Evolutionary conservation across 2,888 invertebrate species (phyloP), one percentile per base, ranked within the genome.

Genomic region (Gerris lacustris): DNA sequence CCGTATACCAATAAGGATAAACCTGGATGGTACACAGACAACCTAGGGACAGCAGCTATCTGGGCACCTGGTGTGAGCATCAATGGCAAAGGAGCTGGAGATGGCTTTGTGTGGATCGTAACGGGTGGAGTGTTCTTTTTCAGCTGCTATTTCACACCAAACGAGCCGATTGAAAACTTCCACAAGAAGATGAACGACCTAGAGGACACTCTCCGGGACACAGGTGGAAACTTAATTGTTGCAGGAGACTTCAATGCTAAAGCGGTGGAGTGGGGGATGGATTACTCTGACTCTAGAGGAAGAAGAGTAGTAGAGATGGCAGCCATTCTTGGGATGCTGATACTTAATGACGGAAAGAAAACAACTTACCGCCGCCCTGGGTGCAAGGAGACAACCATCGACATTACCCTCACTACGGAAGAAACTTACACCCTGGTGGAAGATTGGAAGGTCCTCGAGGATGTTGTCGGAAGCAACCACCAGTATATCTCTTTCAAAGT

Each of bases 191-290:
- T 64, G n/a, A 71, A 68, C 18, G 47, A 9, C 9, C 55, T 72
- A 11, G 71, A 71, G 67, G 70, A 73, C 63, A 44, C 44, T 11
- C 18, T 70, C 7, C 64, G 55, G 6, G 43, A 45, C 9, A 5
- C 45, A 9, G 63, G 62, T 2, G 72, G 73, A 6, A 67, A 68
- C n/a, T 63, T 74, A 1, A 64, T 74, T 44, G 71, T 73, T 18
- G 67, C 15, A 18, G 71, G 71, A 15, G 75, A 75, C 63, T 74
- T 74, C 62, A 76, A 75, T 67, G 71, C 74, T 31, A 74, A 71
- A 62, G 74, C 75, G n/a, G 55, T 72, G 68, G 72, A 75, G 70
- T 77, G 76, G 76, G 75, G 76, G 11, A 75, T 76, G 73, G 72
- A 73, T 18, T 6, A 11, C n/a, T 72, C 75, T n/a, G 73, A 77